Evolutionary conservation across 2,797 vertebrate genomes (phyloP).

Genomic region (Sylvilagus floridanus): DNA sequence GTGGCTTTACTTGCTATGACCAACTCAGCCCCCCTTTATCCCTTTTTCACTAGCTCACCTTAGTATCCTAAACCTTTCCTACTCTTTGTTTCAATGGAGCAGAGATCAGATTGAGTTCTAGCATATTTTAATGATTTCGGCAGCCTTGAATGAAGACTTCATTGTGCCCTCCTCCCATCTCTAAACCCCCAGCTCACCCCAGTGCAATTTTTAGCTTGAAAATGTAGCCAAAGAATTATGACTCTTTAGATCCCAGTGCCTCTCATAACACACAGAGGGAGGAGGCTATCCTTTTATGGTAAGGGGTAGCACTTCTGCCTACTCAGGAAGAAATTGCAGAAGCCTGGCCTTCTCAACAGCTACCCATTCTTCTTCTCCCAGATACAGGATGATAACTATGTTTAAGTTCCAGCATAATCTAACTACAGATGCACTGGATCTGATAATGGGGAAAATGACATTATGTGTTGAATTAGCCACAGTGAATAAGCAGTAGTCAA

Average conservation of each 20-base stretch:
- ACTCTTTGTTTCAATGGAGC: background rate
- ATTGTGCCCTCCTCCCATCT: no score
- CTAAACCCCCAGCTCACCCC: no score
- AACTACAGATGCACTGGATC: background rate
- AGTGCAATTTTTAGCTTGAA: background rate
- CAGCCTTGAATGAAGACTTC: background rate
- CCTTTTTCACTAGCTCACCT: background rate
- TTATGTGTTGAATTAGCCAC: background rate
- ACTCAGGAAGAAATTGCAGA: background rate
- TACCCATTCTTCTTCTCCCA: fast-evolving
- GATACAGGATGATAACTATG: background rate
- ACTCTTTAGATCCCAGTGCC: background rate
- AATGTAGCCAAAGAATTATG: background rate
- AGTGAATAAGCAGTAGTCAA: background rate
- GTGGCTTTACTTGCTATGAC: no score
- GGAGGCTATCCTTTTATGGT: background rate
- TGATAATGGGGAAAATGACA: background rate
- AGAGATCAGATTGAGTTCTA: background rate
- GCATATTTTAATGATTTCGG: background rate
- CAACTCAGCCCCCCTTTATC: no score
- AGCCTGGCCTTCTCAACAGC: background rate
- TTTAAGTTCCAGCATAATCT: background rate
- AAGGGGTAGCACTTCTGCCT: background rate
- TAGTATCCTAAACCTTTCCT: background rate
- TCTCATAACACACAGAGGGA: background rate